Evolutionary conservation across 2,797 vertebrate species (phyloP), one percentile per base, ranked within the genome.

Genomic region (Halcyon chelicuti): DNA sequence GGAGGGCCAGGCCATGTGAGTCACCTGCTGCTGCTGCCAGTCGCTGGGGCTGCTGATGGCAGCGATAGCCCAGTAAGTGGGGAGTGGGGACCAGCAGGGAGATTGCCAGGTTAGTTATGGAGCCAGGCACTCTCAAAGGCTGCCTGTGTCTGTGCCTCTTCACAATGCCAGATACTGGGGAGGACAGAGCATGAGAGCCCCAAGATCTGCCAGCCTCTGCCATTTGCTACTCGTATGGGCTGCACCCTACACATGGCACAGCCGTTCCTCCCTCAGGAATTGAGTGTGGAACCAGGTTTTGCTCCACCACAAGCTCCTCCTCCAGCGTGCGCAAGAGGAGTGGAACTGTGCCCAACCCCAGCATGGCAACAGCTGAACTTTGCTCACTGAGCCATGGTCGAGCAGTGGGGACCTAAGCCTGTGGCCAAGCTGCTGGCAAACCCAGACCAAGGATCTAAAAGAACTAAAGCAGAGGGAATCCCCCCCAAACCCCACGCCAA

Each of bases 1-100:
- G 47, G 77, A 88, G 83, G 90, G 52, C 74, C 67, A 93, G 85
- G 54, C 86, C 93, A 72, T 47, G 75, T 91, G 87, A 97, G 68
- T 96, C 94, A 91, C 75, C 2, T 35, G 79, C 80, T 78, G 70
- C 66, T 89, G 62, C 75, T 91, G 87, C 84, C 96, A 96, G 86
- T 75, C 4, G 6, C 65, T 82, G 65, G 75, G 80, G 81, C 81
- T 82, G 71, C 87, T 74, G 91, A 57, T 63, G 70, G 63, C 68
- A 96, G 79, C 68, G 74, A 94, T 96, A 96, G 73, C 60, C 76
- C 87, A 79, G 2, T 10, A 47, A 87, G 49, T 1, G 7, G 2
- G 3, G 51, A 66, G 61, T 7, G 33, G 63, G 47, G 47, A 75
- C 90, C 14, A 3, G 75, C 68, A 72, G 54, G 60, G 85, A 83